Evolutionary conservation across 2,113 vertebrate species (phyloP), one percentile per base, ranked within the genome.

Genomic region (Hepsetus odoe): DNA sequence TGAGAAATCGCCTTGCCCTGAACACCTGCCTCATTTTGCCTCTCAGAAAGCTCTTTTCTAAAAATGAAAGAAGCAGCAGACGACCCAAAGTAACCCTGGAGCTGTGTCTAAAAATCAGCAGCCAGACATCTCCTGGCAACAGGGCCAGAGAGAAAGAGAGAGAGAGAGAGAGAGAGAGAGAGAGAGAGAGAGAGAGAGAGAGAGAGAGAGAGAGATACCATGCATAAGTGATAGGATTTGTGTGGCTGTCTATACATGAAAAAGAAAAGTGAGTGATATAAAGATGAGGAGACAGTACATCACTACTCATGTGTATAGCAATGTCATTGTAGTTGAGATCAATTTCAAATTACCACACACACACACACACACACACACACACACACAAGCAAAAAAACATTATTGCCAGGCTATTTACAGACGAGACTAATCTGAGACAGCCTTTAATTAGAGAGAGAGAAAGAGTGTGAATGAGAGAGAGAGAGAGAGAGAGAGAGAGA

Each of bases 331-430:
- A 26, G n/a, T 18, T 26, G 28, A 35, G 86, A 62, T 79, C 74
- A 33, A 42, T 65, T 73, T 74, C 82, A 83, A 84, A 81, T 80
- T n/a, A n/a, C n/a, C n/a, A n/a, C n/a, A n/a, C n/a, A n/a, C n/a
- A n/a, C n/a, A n/a, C n/a, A n/a, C n/a, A n/a, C n/a, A 18, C 18
- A 51, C 18, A 51, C 16, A 51, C 11, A 51, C 49, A 51, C 20
- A n/a, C 20, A 51, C 49, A n/a, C 6, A 14, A n/a, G n/a, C n/a
- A n/a, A n/a, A n/a, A 14, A 44, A 2, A 70, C 83, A 83, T 74
- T 76, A 62, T 78, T 72, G 74, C 81, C 42, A 80, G 55, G 77
- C 35, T 83, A 79, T 85, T 87, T 88, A 83, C 86, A 86, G 77
- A 49, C 46, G 0, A 73, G 76, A 82, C 56, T 82, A 74, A 88